Evolutionary conservation across 2,797 vertebrate genomes (phyloP), one percentile per base, ranked within the genome.

Genomic region (Urocyon cinereoargenteus): DNA sequence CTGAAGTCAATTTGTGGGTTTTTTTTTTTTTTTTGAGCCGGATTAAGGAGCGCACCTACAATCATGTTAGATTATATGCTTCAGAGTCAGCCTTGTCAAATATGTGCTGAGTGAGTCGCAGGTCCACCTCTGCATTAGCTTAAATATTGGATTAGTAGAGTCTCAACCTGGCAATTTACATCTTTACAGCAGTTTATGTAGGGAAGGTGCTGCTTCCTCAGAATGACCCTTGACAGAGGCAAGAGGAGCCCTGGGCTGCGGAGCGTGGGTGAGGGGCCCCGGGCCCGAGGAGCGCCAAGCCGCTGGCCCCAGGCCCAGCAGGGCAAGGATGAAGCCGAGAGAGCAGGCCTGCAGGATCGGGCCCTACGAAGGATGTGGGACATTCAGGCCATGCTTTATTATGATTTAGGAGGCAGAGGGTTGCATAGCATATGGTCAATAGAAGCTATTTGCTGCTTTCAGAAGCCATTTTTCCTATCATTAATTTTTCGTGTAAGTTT

Each of bases 381-480:
- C 4, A 15, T 36, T 62, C 45, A 57, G 9, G 78, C 55, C 6
- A 5, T 5, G 75, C 75, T 93, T 95, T 84, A 91, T 95, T 75
- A 82, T 93, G 96, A 96, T 91, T 93, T 91, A 98, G 78, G 95
- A 96, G 97, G 88, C 89, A 89, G 92, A 53, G 90, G 62, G 16
- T 79, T 57, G 22, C 62, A 22, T 7, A 89, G 96, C 96, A 73
- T 91, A 53, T 73, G 95, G 97, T 96, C 98, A 94, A 93, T 90
- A 96, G 95, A 70, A 96, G 94, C 89, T 91, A 91, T 95, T 97
- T 97, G 95, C 91, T 97, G 96, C 94, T 95, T 94, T 96, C 92
- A 82, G 91, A 82, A 97, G 89, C 68, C 86, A 95, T 95, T 97
- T 97, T 93, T 98, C 97, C 93, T 95, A 64, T 91, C 96, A 93